Evolutionary conservation across 2,888 invertebrate species (phyloP), one percentile per base, ranked within the genome.

Genomic region (Bembecia ichneumoniformis): DNA sequence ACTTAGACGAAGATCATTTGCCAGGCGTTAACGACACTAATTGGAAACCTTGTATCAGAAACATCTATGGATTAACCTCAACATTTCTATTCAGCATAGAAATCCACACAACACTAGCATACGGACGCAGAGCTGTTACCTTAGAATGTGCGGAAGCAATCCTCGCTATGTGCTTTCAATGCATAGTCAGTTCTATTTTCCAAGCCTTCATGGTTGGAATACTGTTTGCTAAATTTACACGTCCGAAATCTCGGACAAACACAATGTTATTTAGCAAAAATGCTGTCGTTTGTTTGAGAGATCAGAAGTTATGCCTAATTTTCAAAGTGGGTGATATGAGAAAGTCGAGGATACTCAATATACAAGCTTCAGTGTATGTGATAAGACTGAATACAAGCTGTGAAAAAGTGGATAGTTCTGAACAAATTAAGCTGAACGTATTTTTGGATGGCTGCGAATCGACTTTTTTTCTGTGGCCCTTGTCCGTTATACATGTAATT

Each of bases 381-480:
- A 93, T 98, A 50, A 91, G 93, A 57, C 91, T 92, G 40, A 60
- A 96, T 0, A 91, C 93, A 66, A 96, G 96, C 72, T 94, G 94
- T 1, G 93, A 95, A 69, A 56, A 57, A 46, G 79, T 93, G 36
- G 87, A 96, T 62, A 91, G 91, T 3, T 93, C 93, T 64, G 93
- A 94, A 70, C 96, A 97, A 70, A 93, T 93, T 35, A 95, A 96
- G 68, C 78, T 97, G 34, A 82, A 89, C 50, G 88, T 93, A 0
- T 89, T 90, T 58, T 90, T 93, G n/a, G 96, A 97, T 66, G 95
- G 94, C 17, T 95, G 96, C 62, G 93, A 94, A 56, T 94, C 96
- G 7, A 88, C 98, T 3, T 98, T 99, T 82, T 95, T 99, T 69
- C 93, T 99, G 53, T 99, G 98, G 99, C 99, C 99, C 0, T 92